phyloP scores from a whole-genome alignment of 1,140 invertebrate species.

The Catajapyx aquilonaris region DNA sequence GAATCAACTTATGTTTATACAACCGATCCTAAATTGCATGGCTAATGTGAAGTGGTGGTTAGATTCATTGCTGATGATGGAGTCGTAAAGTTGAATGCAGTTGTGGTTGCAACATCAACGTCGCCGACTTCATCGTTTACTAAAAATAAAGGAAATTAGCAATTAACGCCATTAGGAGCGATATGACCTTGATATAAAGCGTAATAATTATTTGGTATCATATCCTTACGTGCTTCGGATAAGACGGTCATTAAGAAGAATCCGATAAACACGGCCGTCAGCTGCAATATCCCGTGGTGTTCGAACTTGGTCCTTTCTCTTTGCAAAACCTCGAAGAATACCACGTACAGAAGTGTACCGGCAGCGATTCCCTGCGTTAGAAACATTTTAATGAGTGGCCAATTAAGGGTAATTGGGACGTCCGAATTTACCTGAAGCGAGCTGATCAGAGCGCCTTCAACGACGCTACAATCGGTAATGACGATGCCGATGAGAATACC shows the following conservation, averaged over 20 bases:
- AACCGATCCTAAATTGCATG: no score
- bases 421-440: neutral
- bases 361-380: slow-evolving; percentile 34
- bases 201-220: no score
- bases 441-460: slow-evolving; percentile 5
- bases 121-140: no score
- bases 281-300: slow-evolving; percentile 17
- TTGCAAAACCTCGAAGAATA: slow-evolving; percentile 43
- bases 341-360: slow-evolving; percentile 41
- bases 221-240: slow-evolving; percentile 19
- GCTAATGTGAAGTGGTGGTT: no score
- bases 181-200: no score
- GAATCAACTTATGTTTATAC: no score
- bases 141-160: no score
- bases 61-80: no score
- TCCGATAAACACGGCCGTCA: slow-evolving; percentile 21
- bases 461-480: slow-evolving; percentile 24
- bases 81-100: no score
- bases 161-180: no score
- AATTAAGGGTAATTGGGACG: neutral
- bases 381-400: neutral
- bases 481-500: slow-evolving; percentile 35
- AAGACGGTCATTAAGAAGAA: slow-evolving; percentile 22
- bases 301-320: slow-evolving; percentile 15
- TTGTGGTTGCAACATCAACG: no score